These are phyloP conservation scores for Bombyx huttoni DNA, from an alignment of 2,888 invertebrate species.

Conservation along the genomic window DNA sequence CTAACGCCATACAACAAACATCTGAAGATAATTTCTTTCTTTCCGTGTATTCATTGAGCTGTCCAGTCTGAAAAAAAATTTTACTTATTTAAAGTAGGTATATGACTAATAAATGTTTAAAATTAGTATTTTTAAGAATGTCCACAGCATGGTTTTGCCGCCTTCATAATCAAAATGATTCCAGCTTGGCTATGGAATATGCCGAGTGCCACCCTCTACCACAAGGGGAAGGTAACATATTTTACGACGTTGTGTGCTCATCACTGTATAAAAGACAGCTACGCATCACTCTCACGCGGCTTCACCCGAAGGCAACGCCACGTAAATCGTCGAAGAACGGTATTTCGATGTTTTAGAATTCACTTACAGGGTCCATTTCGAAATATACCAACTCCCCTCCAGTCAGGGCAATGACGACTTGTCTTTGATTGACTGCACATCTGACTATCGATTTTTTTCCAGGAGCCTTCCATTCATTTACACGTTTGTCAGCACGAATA, in stretches of 20 bases:
- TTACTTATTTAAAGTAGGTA: slow-evolving; percentile 3
- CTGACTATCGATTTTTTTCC: slow-evolving; percentile 97
- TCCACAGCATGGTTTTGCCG: slow-evolving; percentile 80
- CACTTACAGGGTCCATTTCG: slow-evolving; percentile 97
- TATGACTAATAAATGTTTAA: slow-evolving; percentile 1
- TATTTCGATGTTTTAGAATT: background rate
- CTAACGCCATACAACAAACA: slow-evolving; percentile 98
- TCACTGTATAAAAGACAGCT: slow-evolving; percentile 67
- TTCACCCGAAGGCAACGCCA: slow-evolving; percentile 35
- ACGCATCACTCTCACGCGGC: slow-evolving; percentile 50
- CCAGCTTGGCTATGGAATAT: slow-evolving; percentile 84
- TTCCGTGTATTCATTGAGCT: slow-evolving; percentile 98
- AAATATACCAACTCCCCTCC: slow-evolving; percentile 99
- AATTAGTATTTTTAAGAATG: slow-evolving; percentile 31
- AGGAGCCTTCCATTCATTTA: slow-evolving; percentile 99
- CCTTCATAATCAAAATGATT: slow-evolving; percentile 78
- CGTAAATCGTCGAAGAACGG: slow-evolving; percentile 40
- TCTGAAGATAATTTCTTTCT: slow-evolving; percentile 96
- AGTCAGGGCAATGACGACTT: slow-evolving; percentile 97
- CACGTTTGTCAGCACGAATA: slow-evolving; percentile 97
- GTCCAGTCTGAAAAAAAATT: slow-evolving; percentile 85
- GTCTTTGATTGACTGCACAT: slow-evolving; percentile 98
- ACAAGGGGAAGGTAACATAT: slow-evolving; percentile 60
- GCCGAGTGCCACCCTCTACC: slow-evolving; percentile 72
- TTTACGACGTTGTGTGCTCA: slow-evolving; percentile 76